Percentiles rank a stretch among this genome's conserved stretches.
These are phyloP conservation scores for Azorinus chamasolen DNA, from an alignment of 2,888 invertebrate species.

Conservation along the genomic window DNA sequence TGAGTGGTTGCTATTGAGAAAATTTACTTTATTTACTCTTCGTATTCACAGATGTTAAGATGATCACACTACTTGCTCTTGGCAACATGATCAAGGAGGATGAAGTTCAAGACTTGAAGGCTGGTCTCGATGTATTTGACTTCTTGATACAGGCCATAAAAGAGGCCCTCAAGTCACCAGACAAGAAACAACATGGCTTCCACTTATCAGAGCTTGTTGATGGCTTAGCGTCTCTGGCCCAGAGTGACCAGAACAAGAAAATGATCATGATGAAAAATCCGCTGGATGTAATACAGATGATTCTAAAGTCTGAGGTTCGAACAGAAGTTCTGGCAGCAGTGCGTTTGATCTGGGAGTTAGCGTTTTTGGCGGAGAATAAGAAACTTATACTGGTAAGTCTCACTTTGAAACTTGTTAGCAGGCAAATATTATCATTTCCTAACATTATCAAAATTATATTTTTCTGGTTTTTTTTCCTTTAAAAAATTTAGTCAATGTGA, in stretches of 20 bases:
- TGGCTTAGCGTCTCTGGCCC: conserved; percentile 73
- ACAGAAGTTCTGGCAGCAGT: conserved; percentile 65
- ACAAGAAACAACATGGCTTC: conserved; percentile 71
- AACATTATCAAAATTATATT: no score
- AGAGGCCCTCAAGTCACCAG: conserved; percentile 49
- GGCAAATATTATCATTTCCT: no score
- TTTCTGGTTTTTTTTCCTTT: no score
- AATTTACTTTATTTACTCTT: neutral
- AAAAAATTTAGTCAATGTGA: no score
- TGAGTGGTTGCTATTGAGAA: no score
- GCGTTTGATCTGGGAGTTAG: conserved; percentile 72
- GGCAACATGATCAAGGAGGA: conserved; percentile 78
- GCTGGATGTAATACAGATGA: conserved; percentile 38
- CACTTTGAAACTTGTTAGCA: no score
- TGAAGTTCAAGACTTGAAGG: conserved; percentile 67
- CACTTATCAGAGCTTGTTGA: conserved; percentile 73
- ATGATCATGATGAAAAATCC: conserved; percentile 68
- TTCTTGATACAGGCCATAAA: conserved; percentile 67
- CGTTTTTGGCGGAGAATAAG: conserved; percentile 73
- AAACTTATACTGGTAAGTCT: conserved; percentile 66
- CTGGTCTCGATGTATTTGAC: conserved; percentile 71
- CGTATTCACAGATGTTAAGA: conserved; percentile 68
- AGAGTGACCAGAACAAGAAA: conserved; percentile 75
- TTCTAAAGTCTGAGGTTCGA: conserved; percentile 53
- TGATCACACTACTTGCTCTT: conserved; percentile 72